A percentile compares a stretch with the other conserved stretches of the same genome.
Evolutionary conservation across 37 sponge, comb jelly and placozoan species (phyloP).

Genomic region (Ephydatia muelleri): DNA sequence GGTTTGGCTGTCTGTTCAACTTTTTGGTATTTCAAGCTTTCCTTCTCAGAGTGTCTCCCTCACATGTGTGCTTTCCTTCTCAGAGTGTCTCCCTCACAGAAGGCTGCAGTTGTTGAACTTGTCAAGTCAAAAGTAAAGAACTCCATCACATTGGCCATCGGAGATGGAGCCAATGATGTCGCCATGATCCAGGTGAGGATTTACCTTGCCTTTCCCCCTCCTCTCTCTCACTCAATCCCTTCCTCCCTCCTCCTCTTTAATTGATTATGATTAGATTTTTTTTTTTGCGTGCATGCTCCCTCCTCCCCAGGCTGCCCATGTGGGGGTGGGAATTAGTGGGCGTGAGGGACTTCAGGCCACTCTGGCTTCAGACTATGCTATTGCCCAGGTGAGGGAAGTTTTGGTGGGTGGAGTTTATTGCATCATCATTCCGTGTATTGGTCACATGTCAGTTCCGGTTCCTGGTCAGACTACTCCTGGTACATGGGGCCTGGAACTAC

Average conservation of each 20-base stretch:
- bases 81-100: slow-evolving; percentile 81
- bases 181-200: slow-evolving; percentile 81
- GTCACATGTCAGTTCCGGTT: slow-evolving; percentile 66
- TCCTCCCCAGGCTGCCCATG: slow-evolving; percentile 61
- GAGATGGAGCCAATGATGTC: slow-evolving; percentile 93
- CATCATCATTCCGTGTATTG: neutral
- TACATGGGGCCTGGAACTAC: slow-evolving; percentile 93
- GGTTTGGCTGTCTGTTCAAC: no score
- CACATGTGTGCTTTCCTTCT: slow-evolving; percentile 26
- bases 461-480: slow-evolving; percentile 79
- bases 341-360: slow-evolving; percentile 87
- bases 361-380: slow-evolving; percentile 84
- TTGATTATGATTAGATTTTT: no score
- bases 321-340: slow-evolving; percentile 90
- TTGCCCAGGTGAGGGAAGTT: slow-evolving; percentile 56
- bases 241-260: no score
- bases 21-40: no score
- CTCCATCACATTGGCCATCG: slow-evolving; percentile 81
- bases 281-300: no score
- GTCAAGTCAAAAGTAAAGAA: slow-evolving; percentile 54
- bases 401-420: neutral
- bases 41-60: slow-evolving; percentile 63
- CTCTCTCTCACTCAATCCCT: no score
- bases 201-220: no score
- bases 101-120: slow-evolving; percentile 74